Evolutionary conservation across 2,888 invertebrate genomes (phyloP), one percentile per base, ranked within the genome.

Genomic region (Pristionchus japonicus): DNA sequence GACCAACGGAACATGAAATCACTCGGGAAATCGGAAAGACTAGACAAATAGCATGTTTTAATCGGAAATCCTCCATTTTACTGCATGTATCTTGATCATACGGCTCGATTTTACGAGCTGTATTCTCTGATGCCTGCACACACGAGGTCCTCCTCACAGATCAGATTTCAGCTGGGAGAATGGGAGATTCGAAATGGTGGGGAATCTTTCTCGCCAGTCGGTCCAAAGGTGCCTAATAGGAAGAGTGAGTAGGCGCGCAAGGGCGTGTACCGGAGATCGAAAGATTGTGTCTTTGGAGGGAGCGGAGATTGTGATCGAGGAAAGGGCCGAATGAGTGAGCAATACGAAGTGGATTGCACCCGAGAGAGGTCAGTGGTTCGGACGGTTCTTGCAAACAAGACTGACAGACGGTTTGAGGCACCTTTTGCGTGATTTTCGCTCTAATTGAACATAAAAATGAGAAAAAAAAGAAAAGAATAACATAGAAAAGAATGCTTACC

Each of bases 211-310:
- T 23, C 23, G 23, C 57, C 57, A 6, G 0, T 31, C 67, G 77
- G 43, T 77, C 34, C 31, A 34, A 34, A 77, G 43, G 77, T 6
- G 70, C 34, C 17, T 40, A 40, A 17, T 37, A 20, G 31, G 20
- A 27, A 47, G 27, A 67, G 67, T 47, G 77, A 77, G 77, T 70
- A 40, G 70, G 70, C 70, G 70, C 70, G 70, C 20, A 6, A 31
- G 70, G 70, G 43, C 27, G 77, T 47, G 77, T 31, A 77, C 77
- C n/a, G n/a, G 47, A 77, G 77, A 77, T 77, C 77, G 43, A 77
- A 77, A 77, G 77, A 77, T 47, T 70, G 70, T 70, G 64, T 64
- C 57, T 17, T 17, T 13, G 20, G 13, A 13, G 11, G 49, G 52
- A 17, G 52, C 20, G 20, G 20, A 74, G 70, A 74, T 74, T 23